These are phyloP conservation scores for Drosophila colorata DNA, from an alignment of 2,888 invertebrate species.

Conservation along the genomic window DNA sequence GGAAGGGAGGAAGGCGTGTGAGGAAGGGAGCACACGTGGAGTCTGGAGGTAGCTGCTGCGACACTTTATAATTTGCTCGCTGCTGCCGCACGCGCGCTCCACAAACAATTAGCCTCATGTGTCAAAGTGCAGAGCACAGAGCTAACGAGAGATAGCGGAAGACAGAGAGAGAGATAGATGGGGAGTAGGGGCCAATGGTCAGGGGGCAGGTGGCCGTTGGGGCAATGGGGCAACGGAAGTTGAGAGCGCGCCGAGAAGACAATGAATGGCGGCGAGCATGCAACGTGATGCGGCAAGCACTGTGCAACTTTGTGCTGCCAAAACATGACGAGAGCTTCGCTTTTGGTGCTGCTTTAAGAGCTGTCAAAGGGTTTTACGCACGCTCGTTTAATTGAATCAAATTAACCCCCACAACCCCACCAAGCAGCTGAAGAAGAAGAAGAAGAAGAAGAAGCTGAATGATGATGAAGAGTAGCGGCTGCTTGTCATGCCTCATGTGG, in stretches of 20 bases:
- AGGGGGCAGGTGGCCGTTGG: too few relatives aligned
- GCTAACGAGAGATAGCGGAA: not conserved
- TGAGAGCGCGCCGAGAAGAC: conserved; percentile 1
- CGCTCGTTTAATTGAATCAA: conserved; percentile 74
- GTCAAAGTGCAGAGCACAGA: conserved; percentile 64
- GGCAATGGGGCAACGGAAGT: conserved; percentile 15
- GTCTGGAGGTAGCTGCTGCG: conserved; percentile 43
- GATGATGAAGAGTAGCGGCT: conserved; percentile 11
- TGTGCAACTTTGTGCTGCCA: conserved; percentile 60
- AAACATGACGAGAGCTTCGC: conserved; percentile 18
- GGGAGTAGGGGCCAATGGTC: conserved; percentile 50
- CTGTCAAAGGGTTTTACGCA: conserved; percentile 61
- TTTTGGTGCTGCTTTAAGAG: conserved; percentile 40
- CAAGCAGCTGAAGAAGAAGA: conserved; percentile 1
- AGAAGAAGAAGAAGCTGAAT: not conserved
- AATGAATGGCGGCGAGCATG: conserved; percentile 30
- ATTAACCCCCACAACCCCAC: conserved; percentile 69
- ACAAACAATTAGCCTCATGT: conserved; percentile 75
- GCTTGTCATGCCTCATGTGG: conserved; percentile 63
- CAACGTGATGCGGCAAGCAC: conserved; percentile 75
- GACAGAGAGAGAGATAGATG: not conserved
- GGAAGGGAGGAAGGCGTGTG: not conserved
- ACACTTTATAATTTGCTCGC: conserved; percentile 52
- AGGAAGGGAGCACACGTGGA: conserved; percentile 14
- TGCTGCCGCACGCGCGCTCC: conserved; percentile 44